These are phyloP conservation scores for Neodiprion fabricii DNA, from an alignment of 1,140 invertebrate species.

Conservation along the genomic window DNA sequence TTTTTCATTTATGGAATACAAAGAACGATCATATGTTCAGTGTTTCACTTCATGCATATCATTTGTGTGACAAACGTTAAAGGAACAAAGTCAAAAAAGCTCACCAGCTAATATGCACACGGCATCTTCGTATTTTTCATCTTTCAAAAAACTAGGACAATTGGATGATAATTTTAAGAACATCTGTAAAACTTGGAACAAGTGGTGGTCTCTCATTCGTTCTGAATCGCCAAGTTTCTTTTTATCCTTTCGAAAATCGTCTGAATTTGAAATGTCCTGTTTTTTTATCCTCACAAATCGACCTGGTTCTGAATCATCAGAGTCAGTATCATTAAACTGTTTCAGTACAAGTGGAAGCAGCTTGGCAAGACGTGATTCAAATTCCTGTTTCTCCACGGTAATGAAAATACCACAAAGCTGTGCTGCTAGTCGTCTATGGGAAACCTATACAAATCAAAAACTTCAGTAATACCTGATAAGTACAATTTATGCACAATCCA, in stretches of 20 bases:
- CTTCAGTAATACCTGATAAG: neutral
- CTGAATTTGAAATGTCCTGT: constrained; percentile 5
- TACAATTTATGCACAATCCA: neutral
- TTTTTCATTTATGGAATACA: neutral
- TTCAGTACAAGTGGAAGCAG: constrained; percentile 58
- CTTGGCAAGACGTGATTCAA: constrained; percentile 65
- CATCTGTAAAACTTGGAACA: constrained; percentile 75
- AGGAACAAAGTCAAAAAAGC: constrained; percentile 23
- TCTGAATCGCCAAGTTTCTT: constrained; percentile 48
- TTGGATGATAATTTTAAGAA: constrained; percentile 67
- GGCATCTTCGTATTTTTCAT: constrained; percentile 53
- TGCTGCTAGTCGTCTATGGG: constrained; percentile 63
- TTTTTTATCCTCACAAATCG: constrained; percentile 49
- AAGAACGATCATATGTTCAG: constrained; percentile 10
- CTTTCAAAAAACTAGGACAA: constrained; percentile 62
- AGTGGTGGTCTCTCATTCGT: constrained; percentile 70
- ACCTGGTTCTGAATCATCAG: constrained; percentile 42
- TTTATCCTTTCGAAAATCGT: constrained; percentile 35
- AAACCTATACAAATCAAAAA: constrained; percentile 43
- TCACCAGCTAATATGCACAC: constrained; percentile 64
- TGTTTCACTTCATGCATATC: too few species aligned
- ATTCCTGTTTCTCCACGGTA: constrained; percentile 71
- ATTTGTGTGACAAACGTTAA: neutral
- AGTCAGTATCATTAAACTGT: constrained; percentile 52
- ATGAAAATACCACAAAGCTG: constrained; percentile 77